phyloP scores from a whole-genome alignment of 2,113 vertebrate species.

The Malurus alboscapulatus region DNA sequence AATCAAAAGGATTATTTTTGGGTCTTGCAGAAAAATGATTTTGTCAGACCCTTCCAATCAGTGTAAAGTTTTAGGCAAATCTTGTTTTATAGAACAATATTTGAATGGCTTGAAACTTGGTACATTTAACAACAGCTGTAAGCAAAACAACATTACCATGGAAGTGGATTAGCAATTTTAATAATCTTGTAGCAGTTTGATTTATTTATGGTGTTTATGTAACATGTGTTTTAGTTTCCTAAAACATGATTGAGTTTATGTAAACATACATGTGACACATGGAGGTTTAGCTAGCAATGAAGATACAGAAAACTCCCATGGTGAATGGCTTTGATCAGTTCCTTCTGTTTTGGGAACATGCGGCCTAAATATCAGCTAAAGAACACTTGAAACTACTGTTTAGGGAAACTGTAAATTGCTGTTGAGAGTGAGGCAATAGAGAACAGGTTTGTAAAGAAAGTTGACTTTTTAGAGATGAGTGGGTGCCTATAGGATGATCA shows the following conservation, averaged over 20 bases:
- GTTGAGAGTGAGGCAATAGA: not conserved
- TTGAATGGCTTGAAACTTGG: not conserved
- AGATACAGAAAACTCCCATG: not conserved
- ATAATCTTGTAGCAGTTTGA: not conserved
- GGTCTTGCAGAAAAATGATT: not conserved
- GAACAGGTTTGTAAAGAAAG: not conserved
- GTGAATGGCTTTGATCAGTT: not conserved
- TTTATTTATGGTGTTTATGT: not conserved
- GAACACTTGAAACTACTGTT: not conserved
- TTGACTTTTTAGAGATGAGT: not conserved
- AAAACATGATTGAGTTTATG: not conserved
- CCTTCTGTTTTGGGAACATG: not conserved
- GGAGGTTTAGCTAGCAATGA: not conserved
- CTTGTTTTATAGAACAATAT: not conserved
- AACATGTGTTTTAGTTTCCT: not conserved
- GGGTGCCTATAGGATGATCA: not conserved
- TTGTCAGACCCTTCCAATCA: not conserved
- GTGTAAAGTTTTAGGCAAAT: not conserved
- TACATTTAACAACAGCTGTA: not conserved
- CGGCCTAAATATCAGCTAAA: not conserved
- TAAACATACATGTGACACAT: rapidly evolving
- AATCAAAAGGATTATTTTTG: not conserved
- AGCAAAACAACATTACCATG: not conserved
- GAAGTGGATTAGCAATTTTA: not conserved
- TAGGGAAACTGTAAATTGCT: not conserved